Conservation (phyloP, 2,797 vertebrate genomes). For the Propithecus deckenii region DNA sequence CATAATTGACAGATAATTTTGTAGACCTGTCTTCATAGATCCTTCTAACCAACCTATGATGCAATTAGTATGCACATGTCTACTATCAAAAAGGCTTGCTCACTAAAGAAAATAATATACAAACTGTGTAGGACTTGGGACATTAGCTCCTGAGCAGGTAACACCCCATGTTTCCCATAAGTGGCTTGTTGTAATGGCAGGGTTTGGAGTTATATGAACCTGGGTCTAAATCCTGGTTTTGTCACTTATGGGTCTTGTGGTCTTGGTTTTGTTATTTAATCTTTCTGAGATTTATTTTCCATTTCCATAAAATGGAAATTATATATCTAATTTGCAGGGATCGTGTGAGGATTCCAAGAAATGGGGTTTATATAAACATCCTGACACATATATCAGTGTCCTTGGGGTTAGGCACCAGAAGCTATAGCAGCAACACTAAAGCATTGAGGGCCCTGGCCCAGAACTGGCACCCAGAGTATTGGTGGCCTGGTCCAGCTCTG, state of each 20-base stretch:
- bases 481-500: neutral
- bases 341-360: neutral
- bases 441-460: neutral
- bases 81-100: neutral
- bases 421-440: neutral
- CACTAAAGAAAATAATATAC: neutral
- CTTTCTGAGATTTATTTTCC: neutral
- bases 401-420: neutral
- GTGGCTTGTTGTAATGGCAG: neutral
- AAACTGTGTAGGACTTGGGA: neutral
- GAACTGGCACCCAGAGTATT: neutral
- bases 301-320: neutral
- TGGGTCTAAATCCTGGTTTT: neutral
- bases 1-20: neutral
- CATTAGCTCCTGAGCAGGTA: neutral
- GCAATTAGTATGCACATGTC: neutral
- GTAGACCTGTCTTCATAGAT: neutral
- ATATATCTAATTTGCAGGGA: neutral
- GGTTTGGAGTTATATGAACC: neutral
- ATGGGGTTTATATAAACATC: neutral
- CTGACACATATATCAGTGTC: neutral
- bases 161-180: neutral
- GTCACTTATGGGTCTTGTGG: neutral
- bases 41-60: neutral
- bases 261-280: neutral